These are phyloP conservation scores for Dipodomys ordii DNA, from an alignment of 2,113 vertebrate species.

Conservation along the genomic window DNA sequence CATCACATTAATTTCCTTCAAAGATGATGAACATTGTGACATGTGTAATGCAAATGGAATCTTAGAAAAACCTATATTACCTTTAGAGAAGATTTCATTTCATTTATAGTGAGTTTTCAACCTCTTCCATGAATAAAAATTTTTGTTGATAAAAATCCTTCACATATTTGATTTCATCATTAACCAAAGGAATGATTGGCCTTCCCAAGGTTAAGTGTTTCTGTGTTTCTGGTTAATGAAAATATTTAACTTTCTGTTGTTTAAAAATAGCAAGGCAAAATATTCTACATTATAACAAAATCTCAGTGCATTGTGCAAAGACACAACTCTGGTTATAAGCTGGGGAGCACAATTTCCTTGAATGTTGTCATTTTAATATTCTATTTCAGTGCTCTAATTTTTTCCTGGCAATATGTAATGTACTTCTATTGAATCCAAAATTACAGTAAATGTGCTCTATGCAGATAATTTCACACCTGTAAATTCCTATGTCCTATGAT, in stretches of 20 bases:
- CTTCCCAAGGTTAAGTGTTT: constrained; percentile 44
- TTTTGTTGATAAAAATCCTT: constrained; percentile 51
- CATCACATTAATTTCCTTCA: constrained; percentile 19
- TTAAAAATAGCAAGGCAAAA: constrained; percentile 48
- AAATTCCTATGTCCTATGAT: constrained; percentile 28
- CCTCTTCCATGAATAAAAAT: neutral
- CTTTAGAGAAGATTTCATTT: constrained; percentile 54
- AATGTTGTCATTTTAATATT: constrained; percentile 45
- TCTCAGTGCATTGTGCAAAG: constrained; percentile 4
- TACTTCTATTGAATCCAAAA: constrained; percentile 67
- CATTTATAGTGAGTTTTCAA: constrained; percentile 27
- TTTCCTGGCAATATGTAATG: constrained; percentile 61
- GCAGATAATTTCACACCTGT: constrained; percentile 72
- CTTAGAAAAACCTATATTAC: constrained; percentile 29
- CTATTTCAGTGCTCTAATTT: constrained; percentile 62
- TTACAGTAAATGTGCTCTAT: constrained; percentile 57
- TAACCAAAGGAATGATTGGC: constrained; percentile 20
- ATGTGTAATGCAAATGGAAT: constrained; percentile 44
- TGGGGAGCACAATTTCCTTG: constrained; percentile 58
- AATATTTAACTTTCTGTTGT: constrained; percentile 59
- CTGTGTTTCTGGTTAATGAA: constrained; percentile 47
- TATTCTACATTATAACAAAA: constrained; percentile 34
- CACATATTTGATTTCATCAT: constrained; percentile 54
- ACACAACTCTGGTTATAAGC: constrained; percentile 27
- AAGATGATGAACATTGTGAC: constrained; percentile 48